Conservation (phyloP, 2,797 vertebrate genomes). For the Nannoperca obscura region DNA sequence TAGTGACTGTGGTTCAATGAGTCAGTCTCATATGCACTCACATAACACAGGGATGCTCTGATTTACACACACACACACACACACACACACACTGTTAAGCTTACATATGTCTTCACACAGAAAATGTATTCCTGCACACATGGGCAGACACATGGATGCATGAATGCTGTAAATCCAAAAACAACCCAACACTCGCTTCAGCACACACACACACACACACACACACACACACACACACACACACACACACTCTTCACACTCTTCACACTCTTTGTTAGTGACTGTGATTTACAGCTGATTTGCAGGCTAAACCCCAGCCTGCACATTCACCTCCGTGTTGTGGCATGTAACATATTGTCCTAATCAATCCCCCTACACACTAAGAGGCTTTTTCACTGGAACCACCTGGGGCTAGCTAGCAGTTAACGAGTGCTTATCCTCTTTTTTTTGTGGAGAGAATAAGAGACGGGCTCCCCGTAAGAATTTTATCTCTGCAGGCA, state of each 20-base stretch:
- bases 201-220: conserved; percentile 7
- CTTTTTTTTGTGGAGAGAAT: conserved; percentile 47
- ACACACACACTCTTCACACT: conserved; percentile 16
- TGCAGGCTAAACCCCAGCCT: conserved; percentile 43
- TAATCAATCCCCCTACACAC: conserved; percentile 76
- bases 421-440: conserved; percentile 60
- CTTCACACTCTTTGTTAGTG: conserved; percentile 40
- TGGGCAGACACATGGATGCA: conserved; percentile 14
- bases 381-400: conserved; percentile 72
- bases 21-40: conserved; percentile 34
- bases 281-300: conserved; percentile 65
- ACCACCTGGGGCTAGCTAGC: conserved; percentile 57
- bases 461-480: conserved; percentile 44
- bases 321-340: conserved; percentile 57
- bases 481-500: conserved; percentile 64
- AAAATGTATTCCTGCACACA: conserved; percentile 9
- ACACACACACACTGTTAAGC: background rate
- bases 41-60: conserved; percentile 29
- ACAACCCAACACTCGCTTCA: conserved; percentile 22
- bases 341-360: conserved; percentile 71
- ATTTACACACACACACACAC: conserved; percentile 27
- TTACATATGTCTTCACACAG: conserved; percentile 22
- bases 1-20: conserved; percentile 55
- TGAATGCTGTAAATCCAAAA: conserved; percentile 42
- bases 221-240: conserved; percentile 11